Conservation (phyloP, 2,113 vertebrate genomes). For the Asarcornis scutulata region DNA sequence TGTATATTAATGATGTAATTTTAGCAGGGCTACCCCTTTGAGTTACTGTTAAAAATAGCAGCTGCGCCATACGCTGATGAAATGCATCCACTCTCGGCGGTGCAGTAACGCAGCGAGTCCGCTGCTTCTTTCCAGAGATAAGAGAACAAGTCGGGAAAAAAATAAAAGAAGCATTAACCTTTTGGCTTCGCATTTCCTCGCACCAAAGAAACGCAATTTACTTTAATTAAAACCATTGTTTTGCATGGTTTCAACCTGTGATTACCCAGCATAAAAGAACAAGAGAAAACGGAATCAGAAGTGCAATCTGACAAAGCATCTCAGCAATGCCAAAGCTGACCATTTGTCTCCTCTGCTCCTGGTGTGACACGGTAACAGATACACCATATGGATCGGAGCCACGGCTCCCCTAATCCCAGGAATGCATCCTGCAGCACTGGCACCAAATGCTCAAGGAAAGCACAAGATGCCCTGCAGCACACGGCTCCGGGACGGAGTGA, state of each 20-base stretch:
- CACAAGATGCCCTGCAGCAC: accelerated
- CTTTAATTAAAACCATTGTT: neutral
- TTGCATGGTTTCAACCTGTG: neutral
- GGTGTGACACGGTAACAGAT: neutral
- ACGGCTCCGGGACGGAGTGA: accelerated
- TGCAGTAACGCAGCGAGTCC: slow-evolving; percentile 59
- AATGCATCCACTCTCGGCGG: slow-evolving; percentile 74
- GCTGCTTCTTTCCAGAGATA: neutral
- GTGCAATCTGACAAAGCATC: neutral
- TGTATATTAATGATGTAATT: slow-evolving; percentile 70
- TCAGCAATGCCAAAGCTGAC: neutral
- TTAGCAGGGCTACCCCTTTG: slow-evolving; percentile 68
- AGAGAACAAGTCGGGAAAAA: neutral
- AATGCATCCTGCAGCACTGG: neutral
- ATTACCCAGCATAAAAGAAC: neutral
- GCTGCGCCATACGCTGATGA: slow-evolving; percentile 56
- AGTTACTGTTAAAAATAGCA: slow-evolving; percentile 70
- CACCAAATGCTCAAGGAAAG: neutral
- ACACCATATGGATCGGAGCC: accelerated
- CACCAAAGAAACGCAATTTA: neutral
- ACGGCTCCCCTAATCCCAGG: neutral
- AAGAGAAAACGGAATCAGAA: neutral
- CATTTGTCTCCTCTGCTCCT: neutral
- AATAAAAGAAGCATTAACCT: neutral
- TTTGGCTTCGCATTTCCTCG: neutral